Evolutionary conservation across 1,140 invertebrate genomes (phyloP), one percentile per base, ranked within the genome.

Genomic region (Pogonus chalceus): DNA sequence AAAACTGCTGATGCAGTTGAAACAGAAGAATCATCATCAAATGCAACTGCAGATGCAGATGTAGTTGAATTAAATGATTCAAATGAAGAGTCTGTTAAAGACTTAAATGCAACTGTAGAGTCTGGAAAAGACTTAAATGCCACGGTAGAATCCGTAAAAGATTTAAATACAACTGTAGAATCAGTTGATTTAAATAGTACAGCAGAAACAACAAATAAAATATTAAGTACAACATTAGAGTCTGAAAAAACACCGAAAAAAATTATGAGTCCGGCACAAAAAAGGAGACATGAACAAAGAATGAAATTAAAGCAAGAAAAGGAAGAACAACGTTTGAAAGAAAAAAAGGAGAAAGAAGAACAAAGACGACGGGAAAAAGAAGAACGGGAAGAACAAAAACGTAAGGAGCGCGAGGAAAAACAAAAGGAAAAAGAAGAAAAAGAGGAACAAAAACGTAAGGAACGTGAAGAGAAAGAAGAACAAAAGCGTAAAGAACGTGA

Each of bases 401-500:
- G 74, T 53, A 81, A 81, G 65, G 69, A 74, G 58, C 79, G 73
- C 60, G 75, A 75, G 53, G 66, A 72, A 55, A 74, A 68, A 58
- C 61, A 60, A 56, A 66, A 64, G 52, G 62, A 64, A 43, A 64
- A 69, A 51, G 66, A 60, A 35, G 35, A 59, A 35, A 63, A 71
- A 55, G 72, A 65, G 56, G 59, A 63, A 49, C 50, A 56, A 47
- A 67, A 66, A 58, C 56, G 60, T 7, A 68, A 68, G 63, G 66
- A 69, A 56, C 59, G 67, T 43, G 71, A 76, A 62, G 49, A 67
- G 53, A 71, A 71, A 48, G 72, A 74, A 43, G 61, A 73, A 56
- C 76, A 75, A 49, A 79, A 75, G 58, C 72, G 76, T 56, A 71
- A 73, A 1, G 77, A 78, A 55, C 69, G 74, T 53, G 80, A 80